Evolutionary conservation across 2,797 vertebrate genomes (phyloP), one percentile per base, ranked within the genome.

Genomic region (Gymnothorax javanicus): DNA sequence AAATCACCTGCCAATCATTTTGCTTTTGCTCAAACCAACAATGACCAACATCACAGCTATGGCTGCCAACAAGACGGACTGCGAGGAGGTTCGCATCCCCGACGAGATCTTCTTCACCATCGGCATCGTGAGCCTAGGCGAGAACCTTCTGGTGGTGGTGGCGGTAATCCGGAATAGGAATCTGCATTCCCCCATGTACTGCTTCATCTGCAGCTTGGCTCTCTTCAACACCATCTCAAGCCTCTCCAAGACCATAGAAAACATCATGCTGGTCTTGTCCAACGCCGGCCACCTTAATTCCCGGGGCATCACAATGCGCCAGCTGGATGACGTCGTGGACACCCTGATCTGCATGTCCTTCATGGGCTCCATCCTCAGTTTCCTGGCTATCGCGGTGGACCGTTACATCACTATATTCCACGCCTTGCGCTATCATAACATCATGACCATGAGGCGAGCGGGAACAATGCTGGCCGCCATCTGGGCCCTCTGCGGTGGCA

Each of bases 361-460:
- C 57, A 93, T 98, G 27, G 98, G 98, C 12, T 98, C 98, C 0
- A 96, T 99, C 90, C 98, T 96, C 93, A 99, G 98, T 90, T 95
- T 99, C 91, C 92, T 97, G 23, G 97, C 96, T 54, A 99, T 99
- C 2, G 98, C 98, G 0, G 95, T 95, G 43, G 98, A 99, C 84
- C 96, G 98, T 62, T 99, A 99, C 91, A 96, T 99, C 92, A 99
- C 98, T 15, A 98, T 99, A 88, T 99, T 99, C 94, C 97, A 99
- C 0, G 97, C 98, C 0, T 91, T 99, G 83, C 93, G 95, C 12
- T 99, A 99, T 92, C 97, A 98, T 92, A 97, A 95, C 33, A 97
- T 99, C 84, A 96, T 99, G 96, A 99, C 98, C 0, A 92, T 96
- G 91, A 94, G 88, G 75, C 96, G 97, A 2, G 95, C 97, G 0